These are phyloP conservation scores for Apoda limacodes DNA, from an alignment of 2,888 invertebrate species.

Conservation along the genomic window DNA sequence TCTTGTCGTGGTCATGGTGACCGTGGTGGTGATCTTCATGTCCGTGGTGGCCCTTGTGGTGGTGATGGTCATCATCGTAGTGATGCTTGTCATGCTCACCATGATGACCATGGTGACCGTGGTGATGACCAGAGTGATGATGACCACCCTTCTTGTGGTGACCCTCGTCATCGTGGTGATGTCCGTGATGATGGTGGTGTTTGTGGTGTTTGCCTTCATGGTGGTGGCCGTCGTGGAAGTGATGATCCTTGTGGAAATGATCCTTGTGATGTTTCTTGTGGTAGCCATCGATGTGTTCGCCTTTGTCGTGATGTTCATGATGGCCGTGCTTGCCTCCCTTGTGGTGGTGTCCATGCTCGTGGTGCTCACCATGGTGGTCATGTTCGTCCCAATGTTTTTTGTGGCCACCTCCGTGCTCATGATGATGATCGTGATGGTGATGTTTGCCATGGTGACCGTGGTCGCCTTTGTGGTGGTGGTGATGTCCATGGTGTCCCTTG, in stretches of 20 bases:
- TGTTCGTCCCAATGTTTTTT: conserved; percentile 84
- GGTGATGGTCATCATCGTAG: conserved; percentile 83
- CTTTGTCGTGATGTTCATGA: conserved; percentile 87
- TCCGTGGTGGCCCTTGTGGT: conserved; percentile 83
- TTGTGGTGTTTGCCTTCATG: conserved; percentile 86
- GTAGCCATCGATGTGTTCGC: conserved; percentile 82
- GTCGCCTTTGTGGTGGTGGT: conserved; percentile 82
- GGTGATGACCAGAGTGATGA: conserved; percentile 82
- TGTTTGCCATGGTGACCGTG: conserved; percentile 83
- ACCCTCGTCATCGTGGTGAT: conserved; percentile 78
- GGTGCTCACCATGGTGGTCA: conserved; percentile 80
- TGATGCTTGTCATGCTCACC: conserved; percentile 85
- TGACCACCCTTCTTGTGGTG: conserved; percentile 85
- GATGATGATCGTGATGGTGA: conserved; percentile 78
- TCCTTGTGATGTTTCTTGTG: conserved; percentile 90
- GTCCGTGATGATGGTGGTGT: conserved; percentile 79
- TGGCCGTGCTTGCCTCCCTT: conserved; percentile 85
- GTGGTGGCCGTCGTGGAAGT: conserved; percentile 89
- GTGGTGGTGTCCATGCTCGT: conserved; percentile 81
- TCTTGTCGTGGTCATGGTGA: conserved; percentile 81
- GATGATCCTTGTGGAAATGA: conserved; percentile 88
- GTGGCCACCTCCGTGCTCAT: conserved; percentile 81
- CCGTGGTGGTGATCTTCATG: conserved; percentile 80
- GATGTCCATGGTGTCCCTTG: conserved; percentile 81
- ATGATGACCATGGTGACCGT: conserved; percentile 82